phyloP scores from a whole-genome alignment of 2,113 vertebrate genomes.

The Brachyhypopomus gauderio region DNA sequence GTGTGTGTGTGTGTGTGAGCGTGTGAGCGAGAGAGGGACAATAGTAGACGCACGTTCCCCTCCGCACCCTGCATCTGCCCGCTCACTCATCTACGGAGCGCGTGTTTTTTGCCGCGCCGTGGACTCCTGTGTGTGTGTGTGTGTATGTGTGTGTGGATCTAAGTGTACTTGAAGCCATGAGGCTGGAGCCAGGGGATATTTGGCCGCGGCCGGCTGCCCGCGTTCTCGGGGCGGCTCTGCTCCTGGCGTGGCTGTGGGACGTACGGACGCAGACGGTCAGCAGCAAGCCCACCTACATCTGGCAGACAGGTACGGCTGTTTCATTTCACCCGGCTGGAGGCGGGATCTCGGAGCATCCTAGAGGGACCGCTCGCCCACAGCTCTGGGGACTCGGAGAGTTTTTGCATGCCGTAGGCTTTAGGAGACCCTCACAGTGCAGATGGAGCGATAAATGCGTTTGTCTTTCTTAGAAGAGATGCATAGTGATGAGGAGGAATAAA shows the following conservation, averaged over 20 bases:
- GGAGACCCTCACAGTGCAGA: neutral
- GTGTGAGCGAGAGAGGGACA: slow-evolving; percentile 39
- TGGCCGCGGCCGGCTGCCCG: slow-evolving; percentile 55
- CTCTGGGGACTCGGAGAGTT: neutral
- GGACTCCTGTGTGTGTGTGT: slow-evolving; percentile 53
- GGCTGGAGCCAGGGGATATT: slow-evolving; percentile 58
- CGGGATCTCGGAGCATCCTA: too few species aligned
- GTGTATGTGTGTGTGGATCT: slow-evolving; percentile 60
- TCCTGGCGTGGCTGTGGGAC: slow-evolving; percentile 61
- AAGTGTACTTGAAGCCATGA: slow-evolving; percentile 65
- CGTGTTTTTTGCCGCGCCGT: slow-evolving; percentile 23
- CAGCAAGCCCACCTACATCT: slow-evolving; percentile 74
- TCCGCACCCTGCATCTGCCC: neutral
- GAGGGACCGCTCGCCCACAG: too few species aligned
- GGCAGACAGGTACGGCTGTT: slow-evolving; percentile 75
- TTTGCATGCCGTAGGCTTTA: neutral
- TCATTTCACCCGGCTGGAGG: neutral
- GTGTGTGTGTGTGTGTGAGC: slow-evolving; percentile 20
- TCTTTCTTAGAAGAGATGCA: neutral
- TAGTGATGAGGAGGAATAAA: neutral
- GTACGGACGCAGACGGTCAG: slow-evolving; percentile 65
- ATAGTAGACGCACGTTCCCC: slow-evolving; percentile 42
- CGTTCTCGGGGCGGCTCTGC: slow-evolving; percentile 62
- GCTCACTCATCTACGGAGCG: slow-evolving; percentile 35
- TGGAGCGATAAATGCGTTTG: neutral